Evolutionary conservation across 2,888 invertebrate genomes (phyloP), one percentile per base, ranked within the genome.

Genomic region (Oscheius sp.): DNA sequence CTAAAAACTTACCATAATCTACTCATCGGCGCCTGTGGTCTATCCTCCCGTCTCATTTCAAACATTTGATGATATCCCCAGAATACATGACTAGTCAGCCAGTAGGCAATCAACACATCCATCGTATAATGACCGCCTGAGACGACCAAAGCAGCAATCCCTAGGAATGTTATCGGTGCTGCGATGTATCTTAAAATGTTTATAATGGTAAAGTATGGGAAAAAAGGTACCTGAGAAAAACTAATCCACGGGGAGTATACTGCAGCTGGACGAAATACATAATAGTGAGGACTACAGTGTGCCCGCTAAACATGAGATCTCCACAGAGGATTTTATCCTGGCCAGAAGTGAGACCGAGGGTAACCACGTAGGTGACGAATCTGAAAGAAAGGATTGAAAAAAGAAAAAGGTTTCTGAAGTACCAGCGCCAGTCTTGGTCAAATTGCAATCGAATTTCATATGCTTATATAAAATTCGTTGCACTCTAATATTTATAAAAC

Each of bases 21-120:
- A 20, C 80, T 77, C 62, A 85, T 67, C 9, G 84, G 83, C 5
- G 80, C 75, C 32, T 75, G 50, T 1, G 75, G 64, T 30, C 80
- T 62, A 9, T 75, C 70, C 22, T 72, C 74, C 47, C 73, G 74
- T 22, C 65, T 75, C 74, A 82, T 72, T 71, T 85, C 84, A 61
- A 86, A 85, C 88, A 94, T 88, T 75, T 94, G 92, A 88, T 94
- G 94, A 89, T 94, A 94, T 80, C 92, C 91, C 92, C 93, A 94
- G 90, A 85, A 85, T 26, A 84, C 83, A 71, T 83, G 82, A 30
- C 76, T 76, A 28, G 80, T 76, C 38, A 80, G 68, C 83, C 85
- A 85, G 65, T 86, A 85, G 17, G 85, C 85, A 57, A 85, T 81
- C 38, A 85, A 72, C 8, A 85, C 84, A 67, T 83, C 83, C 78